These are phyloP conservation scores for Galaxias olidus DNA, from an alignment of 2,797 vertebrate genomes.

Conservation along the genomic window DNA sequence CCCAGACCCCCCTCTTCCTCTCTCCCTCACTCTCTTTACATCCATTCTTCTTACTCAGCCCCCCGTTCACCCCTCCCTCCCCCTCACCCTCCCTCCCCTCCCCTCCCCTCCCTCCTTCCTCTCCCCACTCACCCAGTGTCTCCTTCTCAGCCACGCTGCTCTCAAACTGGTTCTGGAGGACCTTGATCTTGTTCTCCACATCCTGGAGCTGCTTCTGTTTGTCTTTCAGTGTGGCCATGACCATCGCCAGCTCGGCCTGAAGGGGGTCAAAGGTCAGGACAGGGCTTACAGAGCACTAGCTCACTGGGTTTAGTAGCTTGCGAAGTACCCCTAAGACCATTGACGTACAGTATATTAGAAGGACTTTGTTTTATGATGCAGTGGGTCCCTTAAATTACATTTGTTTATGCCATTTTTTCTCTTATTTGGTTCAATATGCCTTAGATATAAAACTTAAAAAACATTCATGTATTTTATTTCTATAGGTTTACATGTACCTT, in stretches of 20 bases:
- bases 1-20: not conserved
- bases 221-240: conserved; percentile 78
- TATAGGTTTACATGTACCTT: too few relatives aligned
- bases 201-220: conserved; percentile 80
- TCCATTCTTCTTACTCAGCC: not conserved
- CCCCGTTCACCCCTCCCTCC: not conserved
- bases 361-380: too few relatives aligned
- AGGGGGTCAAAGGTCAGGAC: not conserved
- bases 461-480: too few relatives aligned
- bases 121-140: conserved; percentile 66
- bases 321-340: too few relatives aligned
- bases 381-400: too few relatives aligned
- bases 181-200: conserved; percentile 79
- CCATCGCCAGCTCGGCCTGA: conserved; percentile 82
- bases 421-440: too few relatives aligned
- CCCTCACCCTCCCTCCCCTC: not conserved
- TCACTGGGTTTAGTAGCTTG: too few relatives aligned
- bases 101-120: conserved; percentile 5
- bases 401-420: too few relatives aligned
- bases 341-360: too few relatives aligned
- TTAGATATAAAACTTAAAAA: too few relatives aligned
- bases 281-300: not conserved
- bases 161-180: conserved; percentile 80
- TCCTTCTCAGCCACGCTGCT: conserved; percentile 81
- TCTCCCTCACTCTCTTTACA: not conserved